Evolutionary conservation across 2,113 vertebrate species (phyloP).

Genomic region (Hippocampus comes): DNA sequence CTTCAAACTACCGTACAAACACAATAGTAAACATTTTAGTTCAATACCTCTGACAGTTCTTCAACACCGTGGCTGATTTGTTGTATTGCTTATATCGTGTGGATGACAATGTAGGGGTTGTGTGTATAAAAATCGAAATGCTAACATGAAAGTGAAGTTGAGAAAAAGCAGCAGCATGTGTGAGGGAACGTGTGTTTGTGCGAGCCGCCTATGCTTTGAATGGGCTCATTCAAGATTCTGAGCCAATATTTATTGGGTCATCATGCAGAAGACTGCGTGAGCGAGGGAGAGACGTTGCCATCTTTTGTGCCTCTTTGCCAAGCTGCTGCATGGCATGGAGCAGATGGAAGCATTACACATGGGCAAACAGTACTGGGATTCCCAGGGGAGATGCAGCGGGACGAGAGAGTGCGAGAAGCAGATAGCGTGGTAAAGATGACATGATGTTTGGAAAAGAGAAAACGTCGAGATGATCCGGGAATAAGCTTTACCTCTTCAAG

Average conservation of each 20-base stretch:
- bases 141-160: neutral
- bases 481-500: neutral
- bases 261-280: constrained; percentile 36
- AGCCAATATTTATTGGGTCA: constrained; percentile 56
- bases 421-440: constrained; percentile 7
- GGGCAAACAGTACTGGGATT: constrained; percentile 48
- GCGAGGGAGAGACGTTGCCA: constrained; percentile 30
- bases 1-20: neutral
- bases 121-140: neutral
- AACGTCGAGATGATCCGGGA: neutral
- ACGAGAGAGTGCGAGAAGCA: constrained; percentile 13
- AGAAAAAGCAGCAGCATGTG: neutral
- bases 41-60: no score
- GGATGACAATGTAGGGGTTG: neutral
- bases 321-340: constrained; percentile 49
- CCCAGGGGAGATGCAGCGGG: constrained; percentile 26
- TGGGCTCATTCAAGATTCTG: constrained; percentile 58
- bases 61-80: neutral
- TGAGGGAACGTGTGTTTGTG: constrained; percentile 1
- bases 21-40: neutral
- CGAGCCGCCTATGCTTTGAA: constrained; percentile 35
- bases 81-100: neutral
- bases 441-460: neutral
- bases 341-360: constrained; percentile 54
- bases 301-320: constrained; percentile 43